A percentile compares a stretch with the other conserved stretches of the same genome.
These are phyloP conservation scores for Keiferia lycopersicella DNA, from an alignment of 2,888 invertebrate genomes.

Conservation along the genomic window DNA sequence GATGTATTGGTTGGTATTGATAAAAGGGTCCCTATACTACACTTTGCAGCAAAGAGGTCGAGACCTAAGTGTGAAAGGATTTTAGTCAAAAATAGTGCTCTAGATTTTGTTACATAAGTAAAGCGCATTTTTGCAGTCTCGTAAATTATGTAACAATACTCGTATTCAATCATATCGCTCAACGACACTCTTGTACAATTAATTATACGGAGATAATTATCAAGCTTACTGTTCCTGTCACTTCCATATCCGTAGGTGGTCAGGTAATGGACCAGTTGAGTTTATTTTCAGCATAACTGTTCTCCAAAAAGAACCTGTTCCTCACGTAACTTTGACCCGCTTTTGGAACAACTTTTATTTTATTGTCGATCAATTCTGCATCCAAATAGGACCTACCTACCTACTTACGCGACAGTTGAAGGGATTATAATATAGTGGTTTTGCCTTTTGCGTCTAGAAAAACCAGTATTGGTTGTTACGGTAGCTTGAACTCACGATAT, in stretches of 20 bases:
- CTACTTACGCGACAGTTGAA: too few relatives aligned
- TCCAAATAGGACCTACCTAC: background rate
- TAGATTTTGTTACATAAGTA: too few relatives aligned
- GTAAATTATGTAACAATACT: background rate
- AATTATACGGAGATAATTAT: background rate
- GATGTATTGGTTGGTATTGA: too few relatives aligned
- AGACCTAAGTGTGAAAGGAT: too few relatives aligned
- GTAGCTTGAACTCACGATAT: too few relatives aligned
- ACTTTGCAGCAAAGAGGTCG: too few relatives aligned
- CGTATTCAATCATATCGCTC: background rate
- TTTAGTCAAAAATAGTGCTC: too few relatives aligned
- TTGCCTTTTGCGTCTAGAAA: too few relatives aligned
- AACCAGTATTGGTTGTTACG: too few relatives aligned
- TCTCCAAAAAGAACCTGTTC: background rate
- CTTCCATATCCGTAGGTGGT: background rate
- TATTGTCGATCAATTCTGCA: background rate
- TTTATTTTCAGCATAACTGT: constrained; percentile 9
- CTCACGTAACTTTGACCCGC: constrained; percentile 13
- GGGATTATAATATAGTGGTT: too few relatives aligned
- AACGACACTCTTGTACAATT: background rate
- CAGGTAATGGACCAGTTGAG: background rate
- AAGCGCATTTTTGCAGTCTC: background rate
- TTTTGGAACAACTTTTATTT: constrained; percentile 15
- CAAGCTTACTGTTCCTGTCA: constrained; percentile 6
- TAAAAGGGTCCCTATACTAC: too few relatives aligned